Base-by-base conservation (phyloP, 2,888 invertebrate species). In the Caprella mutica region DNA sequence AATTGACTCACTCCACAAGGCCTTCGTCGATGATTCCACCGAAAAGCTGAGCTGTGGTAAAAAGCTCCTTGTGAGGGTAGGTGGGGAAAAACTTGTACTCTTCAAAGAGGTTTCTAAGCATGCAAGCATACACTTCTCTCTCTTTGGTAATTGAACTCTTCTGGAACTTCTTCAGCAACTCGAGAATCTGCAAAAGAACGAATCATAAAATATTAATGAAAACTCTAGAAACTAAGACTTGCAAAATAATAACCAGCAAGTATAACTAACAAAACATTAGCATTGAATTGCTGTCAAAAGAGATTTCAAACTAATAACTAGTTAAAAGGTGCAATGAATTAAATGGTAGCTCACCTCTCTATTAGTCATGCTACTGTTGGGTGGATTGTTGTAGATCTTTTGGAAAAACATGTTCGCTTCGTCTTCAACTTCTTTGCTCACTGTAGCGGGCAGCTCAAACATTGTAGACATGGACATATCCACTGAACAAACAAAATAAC, bases 321-420 rank as follows among this genome's bases (percentile, higher is more conserved):
- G n/a, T 9, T 35, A 35, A 35, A 35, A 9, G n/a, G n/a, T n/a
- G n/a, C n/a, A n/a, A n/a, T n/a, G n/a, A n/a, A n/a, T n/a, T n/a
- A n/a, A n/a, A 43, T 26, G 27, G 26, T 12, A 26, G 39, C 27
- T 50, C 27, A 61, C 64, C 56, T 64, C 64, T 46, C 65, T 65
- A 33, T 65, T 66, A n/a, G 62, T 58, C 14, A 66, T 65, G 26
- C 44, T 73, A 71, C 9, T 93, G 89, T n/a, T 93, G 90, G 74
- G 94, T 90, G 65, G 65, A 65, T 75, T 75, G 73, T 94, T 96
- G 76, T 97, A 97, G 69, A 98, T 97, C 66, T 93, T 81, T 74
- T 98, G 96, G 73, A 98, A 98, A 71, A 97, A 98, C 53, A 91
- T 85, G 72, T 98, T 98, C 0, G 97, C 98, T 76, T 98, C 97